Evolutionary conservation across 2,797 vertebrate genomes (phyloP).

Genomic region (Clarias platycephalus): DNA sequence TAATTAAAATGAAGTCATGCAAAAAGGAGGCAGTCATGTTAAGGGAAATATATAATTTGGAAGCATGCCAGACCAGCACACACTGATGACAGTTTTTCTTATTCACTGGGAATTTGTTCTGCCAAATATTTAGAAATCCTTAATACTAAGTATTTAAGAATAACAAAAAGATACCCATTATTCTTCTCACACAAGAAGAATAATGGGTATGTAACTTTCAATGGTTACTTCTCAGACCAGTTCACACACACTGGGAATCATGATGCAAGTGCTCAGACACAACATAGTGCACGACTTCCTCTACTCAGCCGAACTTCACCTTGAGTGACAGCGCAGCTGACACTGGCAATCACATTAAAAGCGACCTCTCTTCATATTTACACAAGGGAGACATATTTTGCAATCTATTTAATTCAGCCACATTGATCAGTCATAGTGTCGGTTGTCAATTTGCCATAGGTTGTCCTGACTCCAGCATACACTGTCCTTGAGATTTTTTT

Average conservation of each 20-base stretch:
- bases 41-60: slow-evolving; percentile 5
- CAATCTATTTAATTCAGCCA: slow-evolving; percentile 71
- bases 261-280: slow-evolving; percentile 58
- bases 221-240: slow-evolving; percentile 54
- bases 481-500: slow-evolving; percentile 42
- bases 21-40: slow-evolving; percentile 21
- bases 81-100: not conserved
- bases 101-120: slow-evolving; percentile 5
- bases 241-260: slow-evolving; percentile 46
- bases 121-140: not conserved
- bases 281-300: slow-evolving; percentile 26
- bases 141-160: too few species aligned
- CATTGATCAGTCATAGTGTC: slow-evolving; percentile 63
- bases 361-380: slow-evolving; percentile 66
- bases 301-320: slow-evolving; percentile 58
- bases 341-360: slow-evolving; percentile 71
- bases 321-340: slow-evolving; percentile 66
- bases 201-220: slow-evolving; percentile 27
- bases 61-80: not conserved
- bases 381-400: slow-evolving; percentile 60
- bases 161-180: too few species aligned
- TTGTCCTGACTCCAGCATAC: slow-evolving; percentile 30
- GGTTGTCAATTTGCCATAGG: slow-evolving; percentile 24
- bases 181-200: slow-evolving; percentile 2
- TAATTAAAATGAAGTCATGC: slow-evolving; percentile 9